These are phyloP conservation scores for Sclerurus mexicanus DNA, from an alignment of 2,113 vertebrate species.

Conservation along the genomic window DNA sequence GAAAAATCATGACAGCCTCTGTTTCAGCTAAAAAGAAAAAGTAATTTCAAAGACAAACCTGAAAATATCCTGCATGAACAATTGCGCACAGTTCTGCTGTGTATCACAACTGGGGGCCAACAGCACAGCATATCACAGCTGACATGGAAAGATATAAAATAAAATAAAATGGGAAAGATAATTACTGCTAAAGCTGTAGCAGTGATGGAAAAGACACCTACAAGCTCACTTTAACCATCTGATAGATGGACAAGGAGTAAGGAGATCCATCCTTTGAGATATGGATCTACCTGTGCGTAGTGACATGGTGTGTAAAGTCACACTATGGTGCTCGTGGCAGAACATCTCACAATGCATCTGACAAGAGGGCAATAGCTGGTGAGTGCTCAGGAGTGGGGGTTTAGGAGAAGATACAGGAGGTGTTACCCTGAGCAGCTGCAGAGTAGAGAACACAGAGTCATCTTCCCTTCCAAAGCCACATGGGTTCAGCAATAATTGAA, in stretches of 20 bases:
- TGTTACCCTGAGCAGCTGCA: accelerated
- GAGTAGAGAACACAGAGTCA: neutral
- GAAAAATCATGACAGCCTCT: neutral
- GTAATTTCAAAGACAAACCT: neutral
- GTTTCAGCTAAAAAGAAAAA: neutral
- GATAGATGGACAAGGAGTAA: neutral
- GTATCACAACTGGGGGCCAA: accelerated
- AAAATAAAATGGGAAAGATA: neutral
- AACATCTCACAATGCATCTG: neutral
- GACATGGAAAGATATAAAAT: neutral
- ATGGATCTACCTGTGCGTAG: neutral
- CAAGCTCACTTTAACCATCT: neutral
- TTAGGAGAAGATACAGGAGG: neutral
- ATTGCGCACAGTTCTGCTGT: neutral
- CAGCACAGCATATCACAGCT: neutral
- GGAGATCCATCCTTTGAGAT: no score
- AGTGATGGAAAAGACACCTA: neutral
- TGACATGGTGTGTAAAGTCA: neutral
- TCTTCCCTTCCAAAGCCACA: accelerated
- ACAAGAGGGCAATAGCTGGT: no score
- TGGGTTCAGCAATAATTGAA: accelerated
- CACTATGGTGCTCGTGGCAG: accelerated
- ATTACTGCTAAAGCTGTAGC: neutral
- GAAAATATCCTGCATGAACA: neutral
- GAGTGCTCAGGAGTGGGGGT: neutral